Base-by-base conservation (phyloP, 1,140 invertebrate species). In the Leptinotarsa defecta region DNA sequence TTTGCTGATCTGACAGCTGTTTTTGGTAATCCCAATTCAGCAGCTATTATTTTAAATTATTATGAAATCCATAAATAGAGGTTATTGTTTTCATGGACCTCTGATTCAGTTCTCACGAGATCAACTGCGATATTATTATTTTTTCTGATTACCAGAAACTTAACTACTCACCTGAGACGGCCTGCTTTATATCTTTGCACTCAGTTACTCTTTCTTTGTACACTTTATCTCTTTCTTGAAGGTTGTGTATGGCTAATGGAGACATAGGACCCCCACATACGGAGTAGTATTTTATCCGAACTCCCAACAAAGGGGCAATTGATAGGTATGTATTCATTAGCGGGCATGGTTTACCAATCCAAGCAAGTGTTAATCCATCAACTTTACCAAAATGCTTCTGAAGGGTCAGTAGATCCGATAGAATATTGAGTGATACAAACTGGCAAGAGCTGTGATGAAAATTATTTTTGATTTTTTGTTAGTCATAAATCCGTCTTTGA, bases 331-430 rank as follows among this genome's bases (percentile, higher is more conserved):
- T 70, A 19, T 70, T 70, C 17, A 70, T n/a, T 22, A 48, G 34
- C 15, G 68, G 43, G 43, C 68, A 70, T 19, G 68, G 27, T 8
- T 48, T n/a, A 3, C 68, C 68, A 48, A 70, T 70, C 68, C 68
- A 70, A n/a, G 68, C 68, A 48, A 70, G 43, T 5, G 43, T 49
- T 48, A 70, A 24, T 15, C 68, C 68, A 34, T 70, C 48, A 19
- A 70, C 19, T 48, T 15, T 70, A 19, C 68, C 68, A 70, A 70
- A 70, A 52, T 70, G 68, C 48, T 70, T 15, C n/a, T 70, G 68
- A 49, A 70, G 13, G 3, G 68, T 70, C 48, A 70, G 43, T 22
- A 70, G 43, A 24, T 48, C 48, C 6, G 68, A 70, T 49, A 70
- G 48, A 70, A 48, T 48, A 13, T 70, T 48, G 15, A 70, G 34